phyloP scores from a whole-genome alignment of 2,797 vertebrate species.

The Acropternis orthonyx region DNA sequence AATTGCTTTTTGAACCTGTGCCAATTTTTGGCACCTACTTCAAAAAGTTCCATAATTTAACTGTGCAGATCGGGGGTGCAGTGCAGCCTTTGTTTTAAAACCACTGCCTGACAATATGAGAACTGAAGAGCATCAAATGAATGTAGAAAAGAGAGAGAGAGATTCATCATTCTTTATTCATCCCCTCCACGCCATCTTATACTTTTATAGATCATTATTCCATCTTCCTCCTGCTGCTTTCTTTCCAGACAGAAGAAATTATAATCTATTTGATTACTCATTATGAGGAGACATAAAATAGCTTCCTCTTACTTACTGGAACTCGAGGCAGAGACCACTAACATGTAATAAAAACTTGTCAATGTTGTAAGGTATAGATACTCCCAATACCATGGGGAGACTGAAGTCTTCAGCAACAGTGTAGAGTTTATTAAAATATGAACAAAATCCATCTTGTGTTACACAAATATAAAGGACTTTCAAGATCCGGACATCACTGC shows the following conservation, averaged over 20 bases:
- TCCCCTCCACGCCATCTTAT: background rate
- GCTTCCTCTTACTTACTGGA: conserved; percentile 37
- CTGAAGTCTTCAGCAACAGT: background rate
- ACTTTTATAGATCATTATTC: conserved; percentile 44
- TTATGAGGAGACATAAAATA: conserved; percentile 28
- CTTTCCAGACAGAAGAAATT: conserved; percentile 39
- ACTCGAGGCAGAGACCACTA: background rate
- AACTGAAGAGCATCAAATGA: conserved; percentile 38
- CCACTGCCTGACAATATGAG: background rate
- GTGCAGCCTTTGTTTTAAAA: conserved; percentile 52
- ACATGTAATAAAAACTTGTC: background rate
- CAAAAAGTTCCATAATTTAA: background rate
- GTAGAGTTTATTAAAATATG: background rate
- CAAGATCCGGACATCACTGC: background rate
- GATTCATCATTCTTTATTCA: conserved; percentile 54
- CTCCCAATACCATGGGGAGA: background rate
- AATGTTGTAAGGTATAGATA: background rate
- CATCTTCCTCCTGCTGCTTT: conserved; percentile 32
- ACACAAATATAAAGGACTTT: background rate
- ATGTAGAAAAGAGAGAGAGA: background rate
- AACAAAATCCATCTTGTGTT: background rate
- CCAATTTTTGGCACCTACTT: conserved; percentile 55
- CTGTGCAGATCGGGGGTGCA: background rate
- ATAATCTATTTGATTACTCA: conserved; percentile 40
- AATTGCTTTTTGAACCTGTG: conserved; percentile 63